Evolutionary conservation across 2,113 vertebrate species (phyloP), one percentile per base, ranked within the genome.

Genomic region (Hymenochirus boettgeri): DNA sequence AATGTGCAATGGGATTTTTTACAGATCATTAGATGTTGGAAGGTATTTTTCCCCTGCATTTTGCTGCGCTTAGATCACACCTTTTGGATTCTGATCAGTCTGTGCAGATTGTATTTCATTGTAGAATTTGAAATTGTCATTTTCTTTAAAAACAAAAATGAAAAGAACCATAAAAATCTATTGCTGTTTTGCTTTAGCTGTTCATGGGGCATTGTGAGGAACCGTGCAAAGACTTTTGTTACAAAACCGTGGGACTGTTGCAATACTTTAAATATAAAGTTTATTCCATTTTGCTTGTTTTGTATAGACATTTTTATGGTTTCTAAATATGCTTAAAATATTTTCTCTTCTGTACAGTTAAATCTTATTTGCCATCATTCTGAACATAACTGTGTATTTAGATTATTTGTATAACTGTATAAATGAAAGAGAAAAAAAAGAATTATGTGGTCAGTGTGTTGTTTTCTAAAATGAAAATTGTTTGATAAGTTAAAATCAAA

Each of bases 191-290:
- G 83, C 85, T 89, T 86, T 86, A 85, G 83, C 79, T 84, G 81
- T 88, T 78, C 83, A 84, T 80, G 87, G 80, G 84, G 84, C 85
- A 81, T 88, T 84, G 85, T 83, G 86, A 83, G 83, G 85, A 88
- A 85, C 79, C 82, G 88, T 87, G 86, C 84, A 86, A 86, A 87
- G 77, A 89, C 82, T 89, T 89, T 83, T 87, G 88, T 87, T 86
- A 88, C 82, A 88, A 86, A 87, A 87, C 85, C 90, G 84, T 92
- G 92, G 92, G 93, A 95, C 90, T 94, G 92, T 91, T 95, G 93
- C 94, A 97, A 96, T 96, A 96, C 86, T 92, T 93, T 90, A 87
- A 92, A 90, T 85, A 88, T 89, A 85, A 90, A 78, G 86, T 92
- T 91, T 89, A 85, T 86, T 92, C 86, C 83, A 87, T 90, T 83